Evolutionary conservation across 2,888 invertebrate genomes (phyloP).

Genomic region (Girardia tigrina): DNA sequence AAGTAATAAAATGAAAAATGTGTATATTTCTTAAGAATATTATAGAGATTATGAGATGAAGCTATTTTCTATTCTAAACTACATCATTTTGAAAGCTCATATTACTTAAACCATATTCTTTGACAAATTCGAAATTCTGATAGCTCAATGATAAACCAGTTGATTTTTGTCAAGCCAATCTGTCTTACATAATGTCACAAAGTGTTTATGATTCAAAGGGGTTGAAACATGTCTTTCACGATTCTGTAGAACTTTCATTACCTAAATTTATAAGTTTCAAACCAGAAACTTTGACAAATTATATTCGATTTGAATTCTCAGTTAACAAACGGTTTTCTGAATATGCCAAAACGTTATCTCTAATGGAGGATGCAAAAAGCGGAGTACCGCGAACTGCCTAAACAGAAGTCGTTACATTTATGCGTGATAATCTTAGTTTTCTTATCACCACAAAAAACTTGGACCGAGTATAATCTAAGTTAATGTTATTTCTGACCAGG

Average conservation of each 20-base stretch:
- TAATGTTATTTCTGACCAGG: constrained; percentile 9
- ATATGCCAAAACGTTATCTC: constrained; percentile 69
- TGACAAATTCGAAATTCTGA: constrained; percentile 81
- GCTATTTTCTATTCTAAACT: too few species aligned
- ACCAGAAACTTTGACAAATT: constrained; percentile 24
- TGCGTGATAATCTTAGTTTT: constrained; percentile 66
- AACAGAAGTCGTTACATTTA: constrained; percentile 81
- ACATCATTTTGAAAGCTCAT: constrained; percentile 84
- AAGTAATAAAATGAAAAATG: too few species aligned
- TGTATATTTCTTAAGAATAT: too few species aligned
- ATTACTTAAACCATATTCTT: constrained; percentile 79
- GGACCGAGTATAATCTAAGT: constrained; percentile 67
- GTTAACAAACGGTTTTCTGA: constrained; percentile 68
- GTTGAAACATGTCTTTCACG: neutral
- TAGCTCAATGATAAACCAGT: constrained; percentile 74
- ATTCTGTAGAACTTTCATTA: neutral
- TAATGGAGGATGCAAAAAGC: constrained; percentile 92
- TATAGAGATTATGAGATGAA: too few species aligned
- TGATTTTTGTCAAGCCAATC: constrained; percentile 73
- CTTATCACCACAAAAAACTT: constrained; percentile 68
- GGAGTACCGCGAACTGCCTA: constrained; percentile 92
- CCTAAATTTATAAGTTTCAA: neutral
- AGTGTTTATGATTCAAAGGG: neutral
- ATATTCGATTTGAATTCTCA: constrained; percentile 65
- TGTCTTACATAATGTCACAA: constrained; percentile 57